These are phyloP conservation scores for Merluccius polli DNA, from an alignment of 2,797 vertebrate genomes.

Conservation along the genomic window DNA sequence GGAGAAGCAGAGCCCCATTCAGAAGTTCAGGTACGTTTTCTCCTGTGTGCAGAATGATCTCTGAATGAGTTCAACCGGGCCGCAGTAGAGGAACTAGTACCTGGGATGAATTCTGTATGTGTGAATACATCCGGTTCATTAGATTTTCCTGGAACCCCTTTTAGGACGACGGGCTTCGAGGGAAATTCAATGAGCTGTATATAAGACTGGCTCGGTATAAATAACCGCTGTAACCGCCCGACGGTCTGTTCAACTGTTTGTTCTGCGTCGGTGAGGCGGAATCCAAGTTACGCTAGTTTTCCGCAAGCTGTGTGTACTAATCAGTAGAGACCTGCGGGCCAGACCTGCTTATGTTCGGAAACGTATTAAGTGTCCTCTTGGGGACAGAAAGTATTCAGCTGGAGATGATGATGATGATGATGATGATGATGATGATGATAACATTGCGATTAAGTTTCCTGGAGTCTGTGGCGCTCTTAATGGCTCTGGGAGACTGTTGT, in stretches of 20 bases:
- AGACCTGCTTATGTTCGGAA: background rate
- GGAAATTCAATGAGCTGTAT: background rate
- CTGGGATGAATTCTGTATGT: background rate
- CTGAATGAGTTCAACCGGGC: background rate
- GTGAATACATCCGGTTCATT: background rate
- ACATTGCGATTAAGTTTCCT: background rate
- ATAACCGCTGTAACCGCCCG: background rate
- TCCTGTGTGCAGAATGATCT: background rate
- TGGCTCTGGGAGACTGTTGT: background rate
- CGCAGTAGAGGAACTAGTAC: background rate
- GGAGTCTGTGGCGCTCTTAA: background rate
- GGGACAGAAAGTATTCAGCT: background rate
- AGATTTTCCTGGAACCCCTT: background rate
- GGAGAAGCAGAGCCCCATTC: slow-evolving; percentile 93
- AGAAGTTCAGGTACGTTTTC: slow-evolving; percentile 88
- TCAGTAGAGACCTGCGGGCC: background rate
- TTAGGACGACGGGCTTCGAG: background rate
- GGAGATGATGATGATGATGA: background rate
- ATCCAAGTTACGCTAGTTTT: background rate
- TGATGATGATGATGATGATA: background rate
- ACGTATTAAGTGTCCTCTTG: background rate
- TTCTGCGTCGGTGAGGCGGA: background rate
- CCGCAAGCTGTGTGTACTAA: background rate
- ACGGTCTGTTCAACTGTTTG: background rate
- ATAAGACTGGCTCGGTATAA: background rate